Base-by-base conservation (phyloP, 2,888 invertebrate genomes). In the Mesochorus sp. region DNA sequence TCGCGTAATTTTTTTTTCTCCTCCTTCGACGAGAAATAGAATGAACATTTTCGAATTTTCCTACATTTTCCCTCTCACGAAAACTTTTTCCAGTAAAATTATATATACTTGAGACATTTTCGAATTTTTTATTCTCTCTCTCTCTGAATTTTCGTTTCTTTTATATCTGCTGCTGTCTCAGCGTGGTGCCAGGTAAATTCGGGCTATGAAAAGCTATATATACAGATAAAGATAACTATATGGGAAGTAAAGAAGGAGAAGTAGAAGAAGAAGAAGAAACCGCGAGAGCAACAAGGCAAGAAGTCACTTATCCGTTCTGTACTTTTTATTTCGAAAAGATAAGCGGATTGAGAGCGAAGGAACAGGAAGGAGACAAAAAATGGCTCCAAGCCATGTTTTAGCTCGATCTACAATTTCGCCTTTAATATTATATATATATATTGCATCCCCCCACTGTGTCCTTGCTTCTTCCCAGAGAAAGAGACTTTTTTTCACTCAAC, bases 401-500 rank as follows among this genome's bases (percentile, higher is more conserved):
- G 39, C 44, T 39, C 51, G 39, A 51, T 59, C 67, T 64, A 67
- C 61, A 61, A 67, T 67, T 71, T 51, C 59, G 51, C n/a, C 26
- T 55, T 62, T 39, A 67, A 76, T 79, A 59, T 21, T 14, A 14
- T n/a, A 31, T 28, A 53, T 12, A 67, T n/a, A 51, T 34, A 53
- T 31, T n/a, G 42, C 14, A 5, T 12, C n/a, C 17, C 19, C 17
- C 10, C 5, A 21, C 34, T 26, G 12, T 55, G 53, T 21, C 14
- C 19, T 44, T 42, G 31, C n/a, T n/a, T n/a, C n/a, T n/a, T n/a
- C n/a, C n/a, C n/a, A 21, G 17, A 44, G 37, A 14, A n/a, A 12
- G 42, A 5, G 39, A 67, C 71, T 81, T 75, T 71, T 75, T 79
- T 77, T 80, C 77, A 67, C 71, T 79, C 71, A 74, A 47, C 71